Percentiles rank a stretch among this genome's conserved stretches.
Conservation (phyloP, 2,797 vertebrate species). For the Megalops cyprinoides region DNA sequence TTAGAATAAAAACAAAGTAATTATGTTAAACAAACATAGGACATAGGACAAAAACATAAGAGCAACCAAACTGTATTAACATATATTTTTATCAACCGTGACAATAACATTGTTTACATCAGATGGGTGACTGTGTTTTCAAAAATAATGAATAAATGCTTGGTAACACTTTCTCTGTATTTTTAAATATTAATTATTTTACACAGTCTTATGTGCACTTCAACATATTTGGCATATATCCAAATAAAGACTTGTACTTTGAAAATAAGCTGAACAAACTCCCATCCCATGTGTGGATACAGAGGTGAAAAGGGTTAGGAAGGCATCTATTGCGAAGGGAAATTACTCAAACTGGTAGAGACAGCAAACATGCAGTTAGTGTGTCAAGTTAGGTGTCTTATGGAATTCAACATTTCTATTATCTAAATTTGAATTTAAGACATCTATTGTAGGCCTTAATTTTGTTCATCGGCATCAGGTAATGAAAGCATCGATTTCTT, state of each 20-base stretch:
- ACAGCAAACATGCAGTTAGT: not conserved
- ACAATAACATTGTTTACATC: not conserved
- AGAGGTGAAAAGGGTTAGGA: not conserved
- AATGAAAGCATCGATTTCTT: not conserved
- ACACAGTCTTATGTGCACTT: not conserved
- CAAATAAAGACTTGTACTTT: not conserved
- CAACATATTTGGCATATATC: constrained; percentile 1
- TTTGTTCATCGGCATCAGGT: not conserved
- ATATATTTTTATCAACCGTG: no score
- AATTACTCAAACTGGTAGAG: not conserved
- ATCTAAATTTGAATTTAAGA: no score
- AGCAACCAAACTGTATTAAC: no score
- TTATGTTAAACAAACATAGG: no score
- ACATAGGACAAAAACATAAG: no score
- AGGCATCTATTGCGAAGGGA: not conserved
- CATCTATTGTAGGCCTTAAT: not conserved
- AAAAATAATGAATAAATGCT: not conserved
- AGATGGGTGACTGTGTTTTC: not conserved
- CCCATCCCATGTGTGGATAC: not conserved
- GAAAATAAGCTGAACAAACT: not conserved
- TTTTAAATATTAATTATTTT: no score
- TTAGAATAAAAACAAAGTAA: no score
- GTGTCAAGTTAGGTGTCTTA: not conserved
- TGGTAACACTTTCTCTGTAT: not conserved
- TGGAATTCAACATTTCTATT: no score